phyloP scores from a whole-genome alignment of 2,888 invertebrate genomes.

The Timema cristinae region DNA sequence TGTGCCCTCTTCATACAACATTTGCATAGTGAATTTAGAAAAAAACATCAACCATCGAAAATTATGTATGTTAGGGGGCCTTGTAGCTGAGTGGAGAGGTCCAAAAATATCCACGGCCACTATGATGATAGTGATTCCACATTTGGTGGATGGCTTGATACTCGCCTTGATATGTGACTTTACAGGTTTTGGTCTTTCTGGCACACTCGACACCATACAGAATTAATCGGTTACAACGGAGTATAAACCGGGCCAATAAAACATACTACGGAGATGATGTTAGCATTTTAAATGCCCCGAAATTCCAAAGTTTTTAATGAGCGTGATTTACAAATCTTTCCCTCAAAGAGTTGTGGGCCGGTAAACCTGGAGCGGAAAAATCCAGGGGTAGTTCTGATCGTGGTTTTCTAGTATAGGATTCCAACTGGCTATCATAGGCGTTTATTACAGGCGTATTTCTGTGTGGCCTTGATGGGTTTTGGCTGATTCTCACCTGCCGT shows the following conservation, averaged over 20 bases:
- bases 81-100: not conserved
- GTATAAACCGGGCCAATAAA: not conserved
- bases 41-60: conserved; percentile 6
- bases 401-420: no score
- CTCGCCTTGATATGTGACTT: not conserved
- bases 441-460: no score
- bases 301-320: not conserved
- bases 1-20: no score
- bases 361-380: no score
- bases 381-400: no score
- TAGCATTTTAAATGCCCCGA: not conserved
- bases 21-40: not conserved
- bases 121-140: not conserved
- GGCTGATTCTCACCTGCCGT: no score
- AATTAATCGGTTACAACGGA: not conserved
- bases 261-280: not conserved
- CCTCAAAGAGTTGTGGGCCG: no score
- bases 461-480: no score
- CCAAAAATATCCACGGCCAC: conserved; percentile 2
- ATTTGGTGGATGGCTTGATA: not conserved
- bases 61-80: not conserved
- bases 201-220: conserved; percentile 2
- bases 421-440: no score
- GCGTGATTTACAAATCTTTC: not conserved
- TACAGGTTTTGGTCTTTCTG: not conserved